A percentile compares a stretch with the other conserved stretches of the same genome.
Evolutionary conservation across 2,797 vertebrate species (phyloP).

Genomic region (Lemur catta): DNA sequence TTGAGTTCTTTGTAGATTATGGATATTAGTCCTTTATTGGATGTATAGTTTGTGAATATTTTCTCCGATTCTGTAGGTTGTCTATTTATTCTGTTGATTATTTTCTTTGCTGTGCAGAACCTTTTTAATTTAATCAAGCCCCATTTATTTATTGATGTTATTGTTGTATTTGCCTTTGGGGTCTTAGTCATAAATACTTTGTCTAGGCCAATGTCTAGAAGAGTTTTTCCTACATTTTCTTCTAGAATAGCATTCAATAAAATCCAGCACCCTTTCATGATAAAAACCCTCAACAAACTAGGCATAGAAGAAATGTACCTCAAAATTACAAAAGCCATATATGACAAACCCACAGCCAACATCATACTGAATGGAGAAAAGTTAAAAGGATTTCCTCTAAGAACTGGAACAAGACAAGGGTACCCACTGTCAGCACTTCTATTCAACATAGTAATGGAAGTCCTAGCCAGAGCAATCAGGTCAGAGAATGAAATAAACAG

Average conservation of each 20-base stretch:
- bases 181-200: neutral
- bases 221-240: neutral
- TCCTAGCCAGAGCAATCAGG: neutral
- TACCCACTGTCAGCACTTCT: neutral
- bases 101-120: too few relatives aligned
- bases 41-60: too few relatives aligned
- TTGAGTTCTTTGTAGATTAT: too few relatives aligned
- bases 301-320: neutral
- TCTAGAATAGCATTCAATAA: neutral
- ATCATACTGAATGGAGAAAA: neutral
- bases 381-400: neutral
- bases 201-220: neutral
- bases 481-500: neutral
- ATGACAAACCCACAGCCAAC: neutral
- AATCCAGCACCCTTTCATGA: neutral
- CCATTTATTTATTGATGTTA: neutral
- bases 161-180: neutral
- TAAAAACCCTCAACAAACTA: neutral
- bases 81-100: too few relatives aligned
- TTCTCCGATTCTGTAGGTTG: too few relatives aligned
- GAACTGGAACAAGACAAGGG: neutral
- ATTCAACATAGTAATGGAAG: neutral
- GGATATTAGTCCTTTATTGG: too few relatives aligned
- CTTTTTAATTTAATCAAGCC: too few relatives aligned
- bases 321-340: neutral